Percentiles rank a stretch among this genome's conserved stretches.
These are phyloP conservation scores for Microtus californicus DNA, from an alignment of 2,797 vertebrate genomes.

Conservation along the genomic window DNA sequence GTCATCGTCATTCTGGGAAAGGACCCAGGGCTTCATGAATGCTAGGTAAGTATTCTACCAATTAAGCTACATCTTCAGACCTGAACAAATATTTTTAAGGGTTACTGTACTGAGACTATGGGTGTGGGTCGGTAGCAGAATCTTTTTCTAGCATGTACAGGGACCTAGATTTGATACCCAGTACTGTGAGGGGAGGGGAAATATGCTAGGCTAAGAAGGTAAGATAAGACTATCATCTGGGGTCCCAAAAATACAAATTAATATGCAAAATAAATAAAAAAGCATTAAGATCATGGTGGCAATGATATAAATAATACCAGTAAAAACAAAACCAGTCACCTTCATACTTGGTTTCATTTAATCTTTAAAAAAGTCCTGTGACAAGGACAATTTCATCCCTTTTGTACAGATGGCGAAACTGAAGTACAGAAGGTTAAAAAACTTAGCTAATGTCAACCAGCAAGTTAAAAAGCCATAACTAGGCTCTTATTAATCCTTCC, in stretches of 20 bases:
- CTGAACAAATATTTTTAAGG: constrained; percentile 16
- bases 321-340: neutral
- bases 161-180: neutral
- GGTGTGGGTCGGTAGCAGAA: neutral
- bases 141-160: neutral
- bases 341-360: constrained; percentile 43
- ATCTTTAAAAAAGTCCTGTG: constrained; percentile 21
- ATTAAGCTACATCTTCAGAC: neutral
- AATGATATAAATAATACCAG: constrained; percentile 21
- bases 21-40: neutral
- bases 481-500: neutral
- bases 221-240: neutral
- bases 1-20: neutral
- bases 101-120: neutral
- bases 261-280: constrained; percentile 63
- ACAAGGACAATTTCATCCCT: neutral
- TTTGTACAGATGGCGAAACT: neutral
- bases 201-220: constrained; percentile 28
- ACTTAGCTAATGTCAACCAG: neutral
- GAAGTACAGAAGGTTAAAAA: constrained; percentile 47
- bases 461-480: neutral
- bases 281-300: neutral
- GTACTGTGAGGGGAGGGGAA: neutral
- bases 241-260: constrained; percentile 10
- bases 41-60: neutral